Conservation (phyloP, 2,113 vertebrate genomes). For the Zootoca vivipara region DNA sequence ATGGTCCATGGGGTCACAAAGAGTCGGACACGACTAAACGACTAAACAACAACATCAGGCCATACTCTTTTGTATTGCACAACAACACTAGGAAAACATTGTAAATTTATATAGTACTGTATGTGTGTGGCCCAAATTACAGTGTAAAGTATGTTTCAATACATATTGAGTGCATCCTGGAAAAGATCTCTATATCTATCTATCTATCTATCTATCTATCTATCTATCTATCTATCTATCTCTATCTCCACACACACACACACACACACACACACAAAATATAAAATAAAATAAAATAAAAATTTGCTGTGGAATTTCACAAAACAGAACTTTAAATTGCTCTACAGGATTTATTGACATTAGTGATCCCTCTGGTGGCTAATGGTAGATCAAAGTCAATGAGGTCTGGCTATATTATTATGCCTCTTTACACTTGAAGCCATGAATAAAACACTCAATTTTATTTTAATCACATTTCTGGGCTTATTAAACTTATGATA, state of each 20-base stretch:
- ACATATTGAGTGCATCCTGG: background rate
- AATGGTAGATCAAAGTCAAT: slow-evolving; percentile 40
- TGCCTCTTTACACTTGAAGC: slow-evolving; percentile 24
- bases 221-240: too few species aligned
- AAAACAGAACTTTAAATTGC: slow-evolving; percentile 5
- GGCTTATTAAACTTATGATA: slow-evolving; percentile 34
- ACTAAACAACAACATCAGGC: too few species aligned
- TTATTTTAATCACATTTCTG: slow-evolving; percentile 44
- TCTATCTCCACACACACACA: background rate
- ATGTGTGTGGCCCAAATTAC: background rate
- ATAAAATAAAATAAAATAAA: background rate
- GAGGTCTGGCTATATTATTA: slow-evolving; percentile 35
- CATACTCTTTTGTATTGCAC: background rate
- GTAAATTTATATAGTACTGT: background rate
- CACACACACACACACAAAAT: background rate
- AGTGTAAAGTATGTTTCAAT: background rate
- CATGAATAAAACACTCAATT: slow-evolving; percentile 33
- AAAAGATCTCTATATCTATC: too few species aligned
- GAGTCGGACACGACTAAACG: too few species aligned
- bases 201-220: too few species aligned
- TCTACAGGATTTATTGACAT: background rate
- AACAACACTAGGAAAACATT: background rate
- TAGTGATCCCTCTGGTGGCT: slow-evolving; percentile 26
- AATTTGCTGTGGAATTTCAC: slow-evolving; percentile 15
- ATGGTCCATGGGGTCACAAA: too few species aligned